A percentile compares a stretch with the other conserved stretches of the same genome.
phyloP scores from a whole-genome alignment of 30 jellyfish, hydroid and myxozoan genomes.

The Hydra vulgaris region DNA sequence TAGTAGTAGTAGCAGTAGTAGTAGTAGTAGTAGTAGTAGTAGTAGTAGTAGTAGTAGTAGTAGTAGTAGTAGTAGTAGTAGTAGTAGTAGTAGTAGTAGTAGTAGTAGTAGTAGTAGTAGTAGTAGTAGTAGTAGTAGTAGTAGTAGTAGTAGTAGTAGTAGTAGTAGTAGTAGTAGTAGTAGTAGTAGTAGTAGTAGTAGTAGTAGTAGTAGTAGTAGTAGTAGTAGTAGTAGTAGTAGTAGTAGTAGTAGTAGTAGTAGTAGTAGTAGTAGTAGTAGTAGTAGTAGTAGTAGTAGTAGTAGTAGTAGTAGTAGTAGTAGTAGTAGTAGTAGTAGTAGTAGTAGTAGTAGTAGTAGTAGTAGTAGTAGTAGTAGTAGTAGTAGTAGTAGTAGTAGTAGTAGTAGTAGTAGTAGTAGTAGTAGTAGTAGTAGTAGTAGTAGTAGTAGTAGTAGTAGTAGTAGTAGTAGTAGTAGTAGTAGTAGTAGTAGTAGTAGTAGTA shows the following conservation, averaged over 20 bases:
- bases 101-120: background rate
- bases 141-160: background rate
- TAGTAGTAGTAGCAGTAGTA: background rate
- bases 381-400: background rate
- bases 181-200: slow-evolving; percentile 3
- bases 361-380: slow-evolving; percentile 3
- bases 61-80: background rate
- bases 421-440: background rate
- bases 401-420: background rate
- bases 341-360: slow-evolving; percentile 3
- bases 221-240: slow-evolving; percentile 3
- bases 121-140: background rate
- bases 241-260: slow-evolving; percentile 6
- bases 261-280: slow-evolving; percentile 4
- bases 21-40: background rate
- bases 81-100: background rate
- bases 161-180: slow-evolving; percentile 3
- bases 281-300: slow-evolving; percentile 3
- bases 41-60: background rate
- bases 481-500: slow-evolving; percentile 6
- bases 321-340: slow-evolving; percentile 3
- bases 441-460: background rate
- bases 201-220: background rate
- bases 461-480: background rate
- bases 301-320: slow-evolving; percentile 6